Base-by-base conservation (phyloP, 1,140 invertebrate species). In the Diabrotica virgifera region DNA sequence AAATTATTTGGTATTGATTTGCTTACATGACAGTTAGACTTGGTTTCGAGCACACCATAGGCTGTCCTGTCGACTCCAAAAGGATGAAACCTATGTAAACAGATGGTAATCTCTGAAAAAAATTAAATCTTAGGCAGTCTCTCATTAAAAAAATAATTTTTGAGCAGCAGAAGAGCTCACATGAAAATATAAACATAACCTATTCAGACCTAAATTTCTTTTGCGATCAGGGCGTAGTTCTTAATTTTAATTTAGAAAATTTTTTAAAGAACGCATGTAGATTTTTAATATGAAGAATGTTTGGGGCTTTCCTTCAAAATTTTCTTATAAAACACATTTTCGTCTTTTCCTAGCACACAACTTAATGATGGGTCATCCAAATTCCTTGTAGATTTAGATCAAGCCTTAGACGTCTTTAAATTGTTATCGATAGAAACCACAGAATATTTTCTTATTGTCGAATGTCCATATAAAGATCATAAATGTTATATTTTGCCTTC, bases 311-410 rank as follows among this genome's bases (percentile, higher is more conserved):
- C 63, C 69, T 68, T 62, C 12, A 40, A 57, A 58, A 52, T 62
- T 59, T 58, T 70, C 50, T 8, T 37, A 37, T 24, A 59, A 63
- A 54, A 61, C 40, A 46, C 40, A 63, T 64, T 62, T 58, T 64
- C 56, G 10, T 68, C 64, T 58, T 68, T 65, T 52, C 58, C 51
- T 54, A 69, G 65, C 63, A 65, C 68, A 71, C 40, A 46, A 24
- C 69, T 62, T 57, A 61, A 63, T 69, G 73, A 73, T 76, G 72
- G 64, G 70, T 76, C 67, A 76, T 76, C 74, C 74, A 76, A 76
- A 76, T 76, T 76, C 74, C 73, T 73, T 74, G 55, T 62, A 62
- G 60, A 9, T 13, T 62, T 67, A 66, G 38, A 51, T 35, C 55
- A 24, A 62, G 66, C 69, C 66, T 66, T 68, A 52, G 66, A 58